Evolutionary conservation across 2,888 invertebrate species (phyloP).

Genomic region (Dioctria linearis): DNA sequence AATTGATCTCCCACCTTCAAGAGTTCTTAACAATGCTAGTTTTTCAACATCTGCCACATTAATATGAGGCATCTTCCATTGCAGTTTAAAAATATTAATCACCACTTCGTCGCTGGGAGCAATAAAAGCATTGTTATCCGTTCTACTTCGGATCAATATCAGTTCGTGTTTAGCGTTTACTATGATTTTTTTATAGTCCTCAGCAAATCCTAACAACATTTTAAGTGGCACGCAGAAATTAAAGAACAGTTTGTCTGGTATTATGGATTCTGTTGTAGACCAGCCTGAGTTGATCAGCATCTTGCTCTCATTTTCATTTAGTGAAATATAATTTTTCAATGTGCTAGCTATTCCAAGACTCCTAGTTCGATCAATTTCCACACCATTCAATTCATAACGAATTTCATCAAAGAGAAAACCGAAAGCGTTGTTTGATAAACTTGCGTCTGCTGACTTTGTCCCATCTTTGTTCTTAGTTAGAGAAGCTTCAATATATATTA

Average conservation of each 20-base stretch:
- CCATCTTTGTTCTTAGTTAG: conserved; percentile 16
- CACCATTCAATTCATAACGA: conserved; percentile 65
- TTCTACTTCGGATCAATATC: too few species aligned
- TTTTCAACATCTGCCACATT: background rate
- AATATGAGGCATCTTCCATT: background rate
- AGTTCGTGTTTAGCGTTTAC: conserved; percentile 49
- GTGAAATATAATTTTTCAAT: conserved; percentile 64
- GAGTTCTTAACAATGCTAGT: background rate
- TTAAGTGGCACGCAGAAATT: conserved; percentile 64
- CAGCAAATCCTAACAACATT: conserved; percentile 65
- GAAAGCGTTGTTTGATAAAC: conserved; percentile 56
- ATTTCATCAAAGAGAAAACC: conserved; percentile 65
- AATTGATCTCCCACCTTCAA: too few species aligned
- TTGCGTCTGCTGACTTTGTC: background rate
- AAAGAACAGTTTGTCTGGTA: conserved; percentile 59
- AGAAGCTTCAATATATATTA: too few species aligned
- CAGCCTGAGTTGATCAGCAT: conserved; percentile 58
- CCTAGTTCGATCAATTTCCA: conserved; percentile 64
- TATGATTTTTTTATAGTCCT: conserved; percentile 66
- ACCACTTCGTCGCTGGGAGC: too few species aligned
- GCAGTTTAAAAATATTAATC: too few species aligned
- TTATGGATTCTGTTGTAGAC: conserved; percentile 53
- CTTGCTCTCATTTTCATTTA: conserved; percentile 57
- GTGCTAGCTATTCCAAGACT: conserved; percentile 57
- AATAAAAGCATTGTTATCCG: too few species aligned